Base-by-base conservation (phyloP, 2,797 vertebrate genomes). In the Crocodylus rhombifer region DNA sequence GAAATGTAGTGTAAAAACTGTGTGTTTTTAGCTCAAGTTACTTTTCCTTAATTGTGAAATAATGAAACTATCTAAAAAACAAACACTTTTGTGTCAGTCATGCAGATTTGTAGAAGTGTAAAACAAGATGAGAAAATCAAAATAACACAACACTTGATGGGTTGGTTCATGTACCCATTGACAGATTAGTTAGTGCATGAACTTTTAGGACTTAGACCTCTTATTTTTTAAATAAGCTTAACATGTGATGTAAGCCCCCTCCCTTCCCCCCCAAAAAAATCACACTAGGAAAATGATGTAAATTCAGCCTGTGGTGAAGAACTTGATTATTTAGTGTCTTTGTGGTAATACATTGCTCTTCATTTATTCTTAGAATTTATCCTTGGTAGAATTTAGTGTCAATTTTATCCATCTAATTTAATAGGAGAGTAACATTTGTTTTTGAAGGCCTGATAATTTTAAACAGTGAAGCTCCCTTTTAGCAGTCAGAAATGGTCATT, bases 261-360 rank as follows among this genome's bases (percentile, higher is more conserved):
- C 10, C 42, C 42, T 51, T 9, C 10, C 42, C 42, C 42, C 42
- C 42, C 10, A 60, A 26, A 14, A 33, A 82, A 28, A 7, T 62
- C 30, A 74, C 75, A 10, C 11, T 33, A 6, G 80, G 0, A 5
- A 15, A 20, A n/a, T 23, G 14, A 6, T 64, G 65, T 62, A 6
- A 18, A 55, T 74, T 79, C 63, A 7, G 16, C 16, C 25, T 30
- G n/a, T 21, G 55, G 78, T 81, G 36, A 83, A 7, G 23, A 71
- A 10, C 30, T 60, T 26, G 1, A 5, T 65, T 13, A 51, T 7
- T 42, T 14, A 5, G 0, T 0, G 0, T 55, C 87, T 60, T 80
- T 51, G 25, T 81, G 0, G 51, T 57, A 62, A 67, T 10, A 2
- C 11, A 26, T 30, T 79, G 58, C n/a, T 85, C 51, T 60, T 60